Evolutionary conservation across 2,113 vertebrate species (phyloP).

Genomic region (Phrynosoma blainvillii): DNA sequence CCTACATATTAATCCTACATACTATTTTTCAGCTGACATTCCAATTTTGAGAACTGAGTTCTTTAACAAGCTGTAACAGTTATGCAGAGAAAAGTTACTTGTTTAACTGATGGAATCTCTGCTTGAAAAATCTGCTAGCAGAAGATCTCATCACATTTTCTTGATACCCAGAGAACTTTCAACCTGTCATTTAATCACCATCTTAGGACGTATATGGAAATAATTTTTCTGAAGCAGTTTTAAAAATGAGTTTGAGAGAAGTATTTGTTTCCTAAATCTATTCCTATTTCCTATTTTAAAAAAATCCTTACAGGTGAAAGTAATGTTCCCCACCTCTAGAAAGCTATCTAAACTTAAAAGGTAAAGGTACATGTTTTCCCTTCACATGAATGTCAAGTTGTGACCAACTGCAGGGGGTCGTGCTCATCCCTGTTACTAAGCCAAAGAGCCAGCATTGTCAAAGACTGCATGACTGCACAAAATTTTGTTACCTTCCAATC

Average conservation of each 20-base stretch:
- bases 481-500: no score
- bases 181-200: background rate
- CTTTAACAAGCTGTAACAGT: slow-evolving; percentile 41
- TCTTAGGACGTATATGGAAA: slow-evolving; percentile 32
- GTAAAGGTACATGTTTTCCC: no score
- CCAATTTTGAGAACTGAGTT: background rate
- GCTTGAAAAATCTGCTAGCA: slow-evolving; percentile 39
- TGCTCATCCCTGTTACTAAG: no score
- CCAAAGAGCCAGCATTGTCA: no score
- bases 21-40: slow-evolving; percentile 3
- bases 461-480: no score
- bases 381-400: no score
- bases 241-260: slow-evolving; percentile 36
- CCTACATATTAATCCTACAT: background rate
- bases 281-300: no score
- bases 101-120: background rate
- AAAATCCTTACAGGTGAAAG: no score
- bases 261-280: background rate
- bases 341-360: no score
- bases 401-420: no score
- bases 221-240: slow-evolving; percentile 36
- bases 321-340: no score
- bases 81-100: slow-evolving; percentile 13
- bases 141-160: background rate
- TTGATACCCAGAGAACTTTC: background rate